Conservation (phyloP, 2,888 invertebrate species). For the Yponomeuta sedellus region DNA sequence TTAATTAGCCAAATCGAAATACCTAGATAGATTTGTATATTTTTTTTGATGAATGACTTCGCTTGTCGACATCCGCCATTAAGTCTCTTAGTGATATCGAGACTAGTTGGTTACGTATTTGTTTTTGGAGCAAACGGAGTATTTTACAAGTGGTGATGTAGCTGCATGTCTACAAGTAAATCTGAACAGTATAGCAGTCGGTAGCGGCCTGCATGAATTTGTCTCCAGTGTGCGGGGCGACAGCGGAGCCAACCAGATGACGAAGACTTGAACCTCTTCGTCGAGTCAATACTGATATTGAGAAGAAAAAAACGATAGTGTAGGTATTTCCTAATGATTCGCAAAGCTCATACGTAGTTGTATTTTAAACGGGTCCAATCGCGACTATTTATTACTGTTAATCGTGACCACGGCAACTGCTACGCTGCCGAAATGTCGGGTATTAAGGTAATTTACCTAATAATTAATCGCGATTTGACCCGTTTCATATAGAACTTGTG, state of each 20-base stretch:
- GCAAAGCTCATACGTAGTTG: too few species aligned
- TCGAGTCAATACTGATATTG: neutral
- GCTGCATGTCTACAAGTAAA: conserved; percentile 51
- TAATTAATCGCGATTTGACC: too few species aligned
- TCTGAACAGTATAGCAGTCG: conserved; percentile 31
- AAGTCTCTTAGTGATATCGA: neutral
- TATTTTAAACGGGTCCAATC: too few species aligned
- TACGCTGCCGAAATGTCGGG: too few species aligned
- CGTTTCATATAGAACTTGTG: too few species aligned
- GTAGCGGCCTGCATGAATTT: conserved; percentile 54
- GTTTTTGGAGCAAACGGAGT: conserved; percentile 3
- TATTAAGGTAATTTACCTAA: too few species aligned
- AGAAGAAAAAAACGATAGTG: neutral
- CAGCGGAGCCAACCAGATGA: neutral
- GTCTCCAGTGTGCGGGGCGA: neutral
- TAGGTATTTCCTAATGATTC: too few species aligned
- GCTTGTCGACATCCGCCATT: conserved; percentile 47
- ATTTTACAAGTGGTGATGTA: conserved; percentile 30
- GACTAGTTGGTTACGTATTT: neutral
- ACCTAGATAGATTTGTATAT: conserved; percentile 45
- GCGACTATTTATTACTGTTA: too few species aligned
- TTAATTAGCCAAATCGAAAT: conserved; percentile 22
- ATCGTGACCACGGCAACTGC: too few species aligned
- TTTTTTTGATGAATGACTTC: conserved; percentile 42
- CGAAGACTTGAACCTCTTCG: conserved; percentile 13